A percentile compares a stretch with the other conserved stretches of the same genome.
phyloP scores from a whole-genome alignment of 2,888 invertebrate genomes.

The Acrocyrtus sp. region DNA sequence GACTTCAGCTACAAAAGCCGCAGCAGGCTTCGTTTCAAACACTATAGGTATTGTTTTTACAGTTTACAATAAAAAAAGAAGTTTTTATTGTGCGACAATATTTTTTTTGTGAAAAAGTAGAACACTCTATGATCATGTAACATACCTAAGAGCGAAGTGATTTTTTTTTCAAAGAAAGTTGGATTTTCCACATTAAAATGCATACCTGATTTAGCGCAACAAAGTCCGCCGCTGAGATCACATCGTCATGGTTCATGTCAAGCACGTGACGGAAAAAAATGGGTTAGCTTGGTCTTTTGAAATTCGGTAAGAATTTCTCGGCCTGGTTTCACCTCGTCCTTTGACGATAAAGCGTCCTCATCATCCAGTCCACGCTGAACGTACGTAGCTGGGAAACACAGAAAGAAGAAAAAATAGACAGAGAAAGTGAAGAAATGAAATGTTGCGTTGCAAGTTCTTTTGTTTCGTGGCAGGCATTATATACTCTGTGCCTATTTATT shows the following conservation, averaged over 20 bases:
- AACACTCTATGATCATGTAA: not conserved
- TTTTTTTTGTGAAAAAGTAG: too few species aligned
- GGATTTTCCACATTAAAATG: too few species aligned
- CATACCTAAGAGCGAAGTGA: too few species aligned
- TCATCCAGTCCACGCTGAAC: conserved; percentile 75
- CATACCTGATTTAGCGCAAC: conserved; percentile 76
- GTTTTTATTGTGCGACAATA: not conserved
- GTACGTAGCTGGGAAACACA: conserved; percentile 74
- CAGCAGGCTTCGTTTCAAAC: too few species aligned
- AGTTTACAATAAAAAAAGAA: not conserved
- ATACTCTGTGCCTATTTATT: conserved; percentile 8
- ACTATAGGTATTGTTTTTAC: too few species aligned
- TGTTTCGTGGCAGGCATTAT: too few species aligned
- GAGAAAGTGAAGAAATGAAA: not conserved
- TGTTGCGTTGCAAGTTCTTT: not conserved
- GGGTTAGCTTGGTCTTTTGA: conserved; percentile 76
- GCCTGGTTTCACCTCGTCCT: conserved; percentile 59
- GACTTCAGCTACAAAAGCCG: too few species aligned
- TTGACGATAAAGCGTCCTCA: conserved; percentile 65
- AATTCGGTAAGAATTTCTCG: conserved; percentile 66
- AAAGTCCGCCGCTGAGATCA: conserved; percentile 77
- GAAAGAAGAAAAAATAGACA: conserved; percentile 3
- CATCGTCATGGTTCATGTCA: conserved; percentile 78
- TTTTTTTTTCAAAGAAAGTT: too few species aligned
- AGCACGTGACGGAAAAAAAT: conserved; percentile 78